Evolutionary conservation across 2,113 vertebrate genomes (phyloP).

Genomic region (Lucifuga dentata): DNA sequence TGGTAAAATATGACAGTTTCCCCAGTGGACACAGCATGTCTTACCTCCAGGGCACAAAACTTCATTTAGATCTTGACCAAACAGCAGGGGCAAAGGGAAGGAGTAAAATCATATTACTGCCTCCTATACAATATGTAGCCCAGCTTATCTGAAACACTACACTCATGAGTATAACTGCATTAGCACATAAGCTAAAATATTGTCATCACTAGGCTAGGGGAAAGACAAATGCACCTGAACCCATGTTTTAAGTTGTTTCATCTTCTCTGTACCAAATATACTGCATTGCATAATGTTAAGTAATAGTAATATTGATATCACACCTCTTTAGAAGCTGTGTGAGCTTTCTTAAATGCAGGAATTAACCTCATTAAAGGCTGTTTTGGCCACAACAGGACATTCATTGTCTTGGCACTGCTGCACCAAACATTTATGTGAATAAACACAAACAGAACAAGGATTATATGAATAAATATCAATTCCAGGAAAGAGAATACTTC

Average conservation of each 20-base stretch:
- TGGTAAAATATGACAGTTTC: constrained; percentile 52
- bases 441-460: constrained; percentile 5
- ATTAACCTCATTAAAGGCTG: neutral
- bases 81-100: constrained; percentile 31
- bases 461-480: constrained; percentile 17
- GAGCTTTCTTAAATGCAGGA: neutral
- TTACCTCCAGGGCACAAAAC: constrained; percentile 54
- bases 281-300: constrained; percentile 41
- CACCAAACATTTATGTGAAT: constrained; percentile 26
- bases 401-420: too few species aligned
- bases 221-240: constrained; percentile 47
- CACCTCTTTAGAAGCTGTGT: too few species aligned
- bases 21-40: constrained; percentile 56
- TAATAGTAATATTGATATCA: too few species aligned
- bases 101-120: constrained; percentile 26
- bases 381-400: too few species aligned
- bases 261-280: constrained; percentile 43
- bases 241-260: constrained; percentile 42
- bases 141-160: constrained; percentile 43
- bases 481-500: constrained; percentile 13
- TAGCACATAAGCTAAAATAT: constrained; percentile 43
- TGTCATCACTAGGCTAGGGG: constrained; percentile 31
- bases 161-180: constrained; percentile 40
- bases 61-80: constrained; percentile 53
- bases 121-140: constrained; percentile 28